Conservation (phyloP, 2,113 vertebrate genomes). For the Phylloscopus whistleri region DNA sequence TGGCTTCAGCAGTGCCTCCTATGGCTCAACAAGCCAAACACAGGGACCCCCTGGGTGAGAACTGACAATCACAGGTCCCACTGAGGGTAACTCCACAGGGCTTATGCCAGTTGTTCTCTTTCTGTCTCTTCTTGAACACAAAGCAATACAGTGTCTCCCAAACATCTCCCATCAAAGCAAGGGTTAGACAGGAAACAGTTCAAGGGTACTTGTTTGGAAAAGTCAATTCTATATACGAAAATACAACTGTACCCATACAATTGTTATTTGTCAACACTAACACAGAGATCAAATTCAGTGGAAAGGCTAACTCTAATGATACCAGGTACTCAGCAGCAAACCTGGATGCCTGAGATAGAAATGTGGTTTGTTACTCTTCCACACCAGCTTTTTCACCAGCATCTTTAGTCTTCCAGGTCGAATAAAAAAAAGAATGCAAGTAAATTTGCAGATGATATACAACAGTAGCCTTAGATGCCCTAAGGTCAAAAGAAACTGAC, state of each 20-base stretch:
- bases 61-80: background rate
- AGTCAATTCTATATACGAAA: background rate
- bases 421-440: background rate
- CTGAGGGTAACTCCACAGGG: background rate
- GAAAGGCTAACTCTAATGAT: background rate
- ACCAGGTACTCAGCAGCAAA: background rate
- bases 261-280: background rate
- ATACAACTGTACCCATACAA: background rate
- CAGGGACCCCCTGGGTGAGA: background rate
- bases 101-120: background rate
- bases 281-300: background rate
- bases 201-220: background rate
- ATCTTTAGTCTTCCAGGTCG: background rate
- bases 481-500: background rate
- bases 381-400: background rate
- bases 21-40: background rate
- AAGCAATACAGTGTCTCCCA: background rate
- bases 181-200: background rate
- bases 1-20: accelerated
- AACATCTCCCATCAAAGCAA: background rate
- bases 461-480: background rate
- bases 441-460: background rate
- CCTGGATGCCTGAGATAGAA: background rate
- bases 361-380: background rate
- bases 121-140: background rate